These are phyloP conservation scores for Notiomystis cincta DNA, from an alignment of 2,113 vertebrate species.

Conservation along the genomic window DNA sequence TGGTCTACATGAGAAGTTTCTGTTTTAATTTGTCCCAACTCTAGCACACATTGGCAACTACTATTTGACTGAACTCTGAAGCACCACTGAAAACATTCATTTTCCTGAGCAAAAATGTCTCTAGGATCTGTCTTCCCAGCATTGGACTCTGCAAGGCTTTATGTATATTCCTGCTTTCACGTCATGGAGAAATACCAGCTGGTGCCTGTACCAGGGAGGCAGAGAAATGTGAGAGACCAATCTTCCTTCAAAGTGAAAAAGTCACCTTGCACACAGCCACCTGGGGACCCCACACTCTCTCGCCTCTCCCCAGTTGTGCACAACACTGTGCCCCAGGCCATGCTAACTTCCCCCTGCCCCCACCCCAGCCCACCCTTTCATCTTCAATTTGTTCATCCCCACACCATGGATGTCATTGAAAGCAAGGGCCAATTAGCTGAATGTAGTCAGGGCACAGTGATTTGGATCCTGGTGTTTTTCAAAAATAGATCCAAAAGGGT, in stretches of 20 bases:
- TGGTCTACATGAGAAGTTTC: not conserved
- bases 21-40: not conserved
- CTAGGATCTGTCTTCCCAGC: not conserved
- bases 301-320: not conserved
- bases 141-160: not conserved
- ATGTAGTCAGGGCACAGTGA: constrained; percentile 18
- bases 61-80: not conserved
- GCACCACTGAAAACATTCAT: not conserved
- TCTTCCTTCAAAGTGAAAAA: not conserved
- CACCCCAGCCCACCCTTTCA: not conserved
- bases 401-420: not conserved
- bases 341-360: not conserved
- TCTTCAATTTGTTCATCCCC: constrained; percentile 44
- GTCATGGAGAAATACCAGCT: not conserved
- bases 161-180: not conserved
- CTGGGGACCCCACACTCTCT: not conserved
- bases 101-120: not conserved
- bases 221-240: not conserved
- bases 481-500: not conserved
- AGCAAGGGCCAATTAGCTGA: constrained; percentile 38
- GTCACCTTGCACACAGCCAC: not conserved
- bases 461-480: not conserved
- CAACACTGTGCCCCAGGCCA: not conserved
- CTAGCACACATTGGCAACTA: not conserved
- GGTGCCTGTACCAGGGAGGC: not conserved